Evolutionary conservation across 1,140 invertebrate genomes (phyloP).

Genomic region (Cyrtorhinus lividipennis): DNA sequence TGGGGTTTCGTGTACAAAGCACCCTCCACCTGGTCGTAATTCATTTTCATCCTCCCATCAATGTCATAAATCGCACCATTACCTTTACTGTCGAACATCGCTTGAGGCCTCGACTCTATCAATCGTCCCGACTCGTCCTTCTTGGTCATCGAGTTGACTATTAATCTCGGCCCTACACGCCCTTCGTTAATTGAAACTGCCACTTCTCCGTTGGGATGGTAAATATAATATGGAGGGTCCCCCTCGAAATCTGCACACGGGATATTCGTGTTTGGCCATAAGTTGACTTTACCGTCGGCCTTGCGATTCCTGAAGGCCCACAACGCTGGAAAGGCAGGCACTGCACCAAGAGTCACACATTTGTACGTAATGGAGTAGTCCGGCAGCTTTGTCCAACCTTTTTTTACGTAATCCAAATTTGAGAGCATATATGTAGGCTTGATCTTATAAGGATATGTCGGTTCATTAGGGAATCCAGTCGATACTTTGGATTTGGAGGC

Average conservation of each 20-base stretch:
- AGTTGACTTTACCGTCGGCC: neutral
- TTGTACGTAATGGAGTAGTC: conserved; percentile 2
- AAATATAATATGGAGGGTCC: neutral
- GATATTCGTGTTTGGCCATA: neutral
- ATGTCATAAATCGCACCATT: conserved; percentile 7
- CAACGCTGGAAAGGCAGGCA: neutral
- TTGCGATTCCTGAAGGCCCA: neutral
- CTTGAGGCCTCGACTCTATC: neutral
- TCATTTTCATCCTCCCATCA: conserved; percentile 8
- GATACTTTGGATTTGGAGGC: too few species aligned
- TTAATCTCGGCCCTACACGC: neutral
- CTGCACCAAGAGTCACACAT: neutral
- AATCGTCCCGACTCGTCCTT: neutral
- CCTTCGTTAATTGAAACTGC: conserved; percentile 6
- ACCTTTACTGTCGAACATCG: conserved; percentile 6
- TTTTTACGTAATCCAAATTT: conserved; percentile 2
- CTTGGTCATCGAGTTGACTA: conserved; percentile 7
- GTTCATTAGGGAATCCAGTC: neutral
- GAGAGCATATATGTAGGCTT: conserved; percentile 7
- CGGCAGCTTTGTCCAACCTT: conserved; percentile 8
- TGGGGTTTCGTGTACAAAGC: conserved; percentile 2
- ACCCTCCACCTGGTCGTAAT: conserved; percentile 8
- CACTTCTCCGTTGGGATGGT: conserved; percentile 10
- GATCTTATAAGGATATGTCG: neutral
- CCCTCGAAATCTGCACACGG: neutral